These are phyloP conservation scores for Hepsetus odoe DNA, from an alignment of 2,113 vertebrate species.

Conservation along the genomic window DNA sequence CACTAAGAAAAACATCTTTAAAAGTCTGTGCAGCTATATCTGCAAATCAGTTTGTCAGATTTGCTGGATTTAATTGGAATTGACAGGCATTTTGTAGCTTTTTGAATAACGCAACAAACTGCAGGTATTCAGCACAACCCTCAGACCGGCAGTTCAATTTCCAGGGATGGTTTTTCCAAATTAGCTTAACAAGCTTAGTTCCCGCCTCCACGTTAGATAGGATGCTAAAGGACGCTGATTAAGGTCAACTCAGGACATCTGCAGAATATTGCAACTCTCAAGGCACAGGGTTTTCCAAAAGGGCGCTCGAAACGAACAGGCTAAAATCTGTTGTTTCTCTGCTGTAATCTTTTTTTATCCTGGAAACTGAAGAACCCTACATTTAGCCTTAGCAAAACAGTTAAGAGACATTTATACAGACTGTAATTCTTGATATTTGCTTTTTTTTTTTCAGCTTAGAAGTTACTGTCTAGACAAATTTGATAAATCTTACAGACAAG, in stretches of 20 bases:
- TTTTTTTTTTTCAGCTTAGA: no score
- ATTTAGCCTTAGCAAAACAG: neutral
- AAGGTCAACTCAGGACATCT: constrained; percentile 1
- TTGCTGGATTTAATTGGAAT: neutral
- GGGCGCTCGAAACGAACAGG: neutral
- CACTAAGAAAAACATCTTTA: neutral
- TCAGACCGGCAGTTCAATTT: neutral
- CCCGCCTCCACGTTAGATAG: neutral
- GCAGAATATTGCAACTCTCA: neutral
- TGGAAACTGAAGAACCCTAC: neutral
- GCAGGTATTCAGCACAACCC: neutral
- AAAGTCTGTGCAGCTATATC: neutral
- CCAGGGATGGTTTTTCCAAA: neutral
- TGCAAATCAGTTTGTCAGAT: neutral
- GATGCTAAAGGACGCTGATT: neutral
- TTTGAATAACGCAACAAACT: neutral
- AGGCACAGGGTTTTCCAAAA: neutral
- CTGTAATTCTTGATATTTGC: neutral
- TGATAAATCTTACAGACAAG: no score
- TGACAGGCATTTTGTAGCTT: neutral
- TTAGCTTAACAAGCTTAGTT: neutral
- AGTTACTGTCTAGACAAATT: neutral
- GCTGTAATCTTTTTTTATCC: neutral
- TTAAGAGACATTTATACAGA: neutral
- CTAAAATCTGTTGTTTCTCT: neutral